phyloP scores from a whole-genome alignment of 2,797 vertebrate species.

The Poeciliopsis turneri region DNA sequence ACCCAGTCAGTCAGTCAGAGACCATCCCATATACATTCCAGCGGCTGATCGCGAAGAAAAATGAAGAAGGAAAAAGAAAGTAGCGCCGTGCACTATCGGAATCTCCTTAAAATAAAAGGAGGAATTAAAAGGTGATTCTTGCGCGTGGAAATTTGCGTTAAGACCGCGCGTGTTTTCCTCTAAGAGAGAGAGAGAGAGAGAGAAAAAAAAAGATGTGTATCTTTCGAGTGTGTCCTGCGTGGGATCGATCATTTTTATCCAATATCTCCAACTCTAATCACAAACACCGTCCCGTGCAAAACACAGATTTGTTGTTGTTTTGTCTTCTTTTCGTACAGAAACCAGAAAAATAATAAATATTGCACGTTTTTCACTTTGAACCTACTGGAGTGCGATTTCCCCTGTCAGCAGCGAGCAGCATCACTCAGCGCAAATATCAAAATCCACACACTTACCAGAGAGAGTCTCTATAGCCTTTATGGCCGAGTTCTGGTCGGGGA shows the following conservation, averaged over 20 bases:
- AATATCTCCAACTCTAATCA: constrained; percentile 69
- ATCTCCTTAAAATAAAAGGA: constrained; percentile 59
- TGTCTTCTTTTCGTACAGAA: neutral
- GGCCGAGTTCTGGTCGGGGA: constrained; percentile 93
- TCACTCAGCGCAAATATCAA: constrained; percentile 60
- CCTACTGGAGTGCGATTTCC: constrained; percentile 46
- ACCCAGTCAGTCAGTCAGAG: constrained; percentile 66
- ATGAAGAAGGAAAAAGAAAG: constrained; percentile 39
- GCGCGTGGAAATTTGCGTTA: constrained; percentile 56
- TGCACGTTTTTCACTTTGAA: constrained; percentile 48
- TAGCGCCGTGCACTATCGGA: constrained; percentile 68
- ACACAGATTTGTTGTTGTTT: neutral
- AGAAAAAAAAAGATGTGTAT: constrained; percentile 22
- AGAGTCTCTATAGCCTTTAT: constrained; percentile 92
- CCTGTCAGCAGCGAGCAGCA: constrained; percentile 66
- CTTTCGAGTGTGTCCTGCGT: constrained; percentile 61
- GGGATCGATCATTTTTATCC: constrained; percentile 74
- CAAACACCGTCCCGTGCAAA: constrained; percentile 64
- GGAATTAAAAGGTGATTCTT: constrained; percentile 44
- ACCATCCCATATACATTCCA: constrained; percentile 84
- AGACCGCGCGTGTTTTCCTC: constrained; percentile 58
- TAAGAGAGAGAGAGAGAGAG: neutral
- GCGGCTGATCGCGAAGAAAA: constrained; percentile 64
- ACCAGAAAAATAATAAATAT: constrained; percentile 35
- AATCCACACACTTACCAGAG: constrained; percentile 85